These are phyloP conservation scores for Linnaemya tessellans DNA, from an alignment of 2,888 invertebrate species.

Conservation along the genomic window DNA sequence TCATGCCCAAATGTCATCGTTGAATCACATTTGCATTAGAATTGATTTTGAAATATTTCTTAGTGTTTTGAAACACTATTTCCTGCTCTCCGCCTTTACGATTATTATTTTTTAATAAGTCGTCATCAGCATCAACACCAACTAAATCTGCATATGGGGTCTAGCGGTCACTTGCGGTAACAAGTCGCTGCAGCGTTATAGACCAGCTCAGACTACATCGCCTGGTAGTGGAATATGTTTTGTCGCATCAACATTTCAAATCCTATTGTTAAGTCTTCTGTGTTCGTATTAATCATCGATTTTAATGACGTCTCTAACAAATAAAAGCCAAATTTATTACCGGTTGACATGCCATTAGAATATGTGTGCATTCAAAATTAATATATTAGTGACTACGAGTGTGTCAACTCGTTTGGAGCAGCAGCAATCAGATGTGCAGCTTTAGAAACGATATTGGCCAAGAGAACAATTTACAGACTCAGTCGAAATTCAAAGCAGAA, in stretches of 20 bases:
- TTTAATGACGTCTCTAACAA: slow-evolving; percentile 36
- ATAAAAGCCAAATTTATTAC: slow-evolving; percentile 30
- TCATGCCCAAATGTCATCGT: slow-evolving; percentile 29
- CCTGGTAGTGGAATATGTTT: slow-evolving; percentile 15
- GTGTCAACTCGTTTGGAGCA: background rate
- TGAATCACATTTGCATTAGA: slow-evolving; percentile 63
- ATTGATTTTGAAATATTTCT: slow-evolving; percentile 49
- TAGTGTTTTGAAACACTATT: slow-evolving; percentile 64
- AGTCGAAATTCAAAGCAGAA: background rate
- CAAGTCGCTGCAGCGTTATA: slow-evolving; percentile 1
- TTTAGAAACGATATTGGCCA: background rate
- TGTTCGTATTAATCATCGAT: slow-evolving; percentile 59
- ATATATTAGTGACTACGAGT: background rate
- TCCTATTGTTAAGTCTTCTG: slow-evolving; percentile 32
- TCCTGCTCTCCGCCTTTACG: slow-evolving; percentile 67
- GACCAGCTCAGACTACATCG: slow-evolving; percentile 1
- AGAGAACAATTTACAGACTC: background rate
- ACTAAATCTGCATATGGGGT: slow-evolving; percentile 4
- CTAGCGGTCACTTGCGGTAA: background rate
- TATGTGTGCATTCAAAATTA: background rate
- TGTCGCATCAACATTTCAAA: slow-evolving; percentile 17
- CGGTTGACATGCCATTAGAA: background rate
- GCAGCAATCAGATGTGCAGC: background rate
- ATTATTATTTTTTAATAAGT: slow-evolving; percentile 73
- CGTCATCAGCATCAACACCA: slow-evolving; percentile 67